Base-by-base conservation (phyloP, 1,140 invertebrate species). In the Zaprionus nigranus region DNA sequence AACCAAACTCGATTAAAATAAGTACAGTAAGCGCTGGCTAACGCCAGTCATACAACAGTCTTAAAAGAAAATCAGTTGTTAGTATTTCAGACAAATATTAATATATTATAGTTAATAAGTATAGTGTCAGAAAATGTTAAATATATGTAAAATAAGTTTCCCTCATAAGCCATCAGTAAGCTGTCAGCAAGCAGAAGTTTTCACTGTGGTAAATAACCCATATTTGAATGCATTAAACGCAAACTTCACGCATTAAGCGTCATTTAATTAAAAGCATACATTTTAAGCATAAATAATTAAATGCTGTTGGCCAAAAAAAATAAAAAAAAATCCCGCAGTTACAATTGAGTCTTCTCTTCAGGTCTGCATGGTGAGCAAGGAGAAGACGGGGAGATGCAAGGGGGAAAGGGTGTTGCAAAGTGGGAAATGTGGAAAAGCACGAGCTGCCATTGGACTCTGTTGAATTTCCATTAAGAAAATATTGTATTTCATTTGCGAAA, bases 381-480 rank as follows among this genome's bases (percentile, higher is more conserved):
- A n/a, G 38, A 40, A 15, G 13, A 40, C 3, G 2, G 17, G 1
- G 17, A 17, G n/a, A n/a, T n/a, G n/a, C n/a, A n/a, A 7, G 38
- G 0, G 38, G 2, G 5, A 13, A 13, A 15, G 15, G 12, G 36
- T 38, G 13, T 15, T 38, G 15, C 0, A 46, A 46, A 11, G n/a
- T 11, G 40, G 40, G n/a, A 17, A 46, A 46, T 17, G n/a, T 17
- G 46, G 46, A 20, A 24, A 51, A 51, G 46, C 46, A 46, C 40
- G 40, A 46, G 40, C 20, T 51, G 46, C 12, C 40, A 46, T 22
- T 51, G 17, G 53, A 28, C 46, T 75, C 73, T 64, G 73, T 75
- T 46, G 60, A 79, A 75, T 49, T 81, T 71, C 71, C 71, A 81
- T 81, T 81, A 81, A 78, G 79, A 81, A 81, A 78, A 81, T 78